Evolutionary conservation across 2,888 invertebrate species (phyloP), one percentile per base, ranked within the genome.

Genomic region (Drosophila atripex): DNA sequence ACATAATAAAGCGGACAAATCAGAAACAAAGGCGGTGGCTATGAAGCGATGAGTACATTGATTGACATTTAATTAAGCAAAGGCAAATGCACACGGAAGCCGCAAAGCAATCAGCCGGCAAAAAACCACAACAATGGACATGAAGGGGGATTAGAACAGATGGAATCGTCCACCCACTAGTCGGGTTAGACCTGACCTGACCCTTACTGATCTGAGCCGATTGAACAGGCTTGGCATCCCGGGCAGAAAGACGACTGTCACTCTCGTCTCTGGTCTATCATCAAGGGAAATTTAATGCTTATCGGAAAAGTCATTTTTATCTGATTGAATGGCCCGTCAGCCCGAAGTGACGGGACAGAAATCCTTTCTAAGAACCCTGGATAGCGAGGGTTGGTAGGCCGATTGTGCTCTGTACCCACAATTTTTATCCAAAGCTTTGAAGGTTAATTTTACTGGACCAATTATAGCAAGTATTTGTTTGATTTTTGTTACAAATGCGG

Each of bases 61-160:
- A 84, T 84, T 84, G 84, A 86, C 84, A 84, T 88, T 84, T 83
- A 88, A 84, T 84, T 86, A 84, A 84, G 85, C 84, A 85, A 78
- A 78, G 66, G 76, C 78, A 87, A 76, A 73, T 76, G 73, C 68
- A 82, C 73, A 76, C 85, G 82, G 82, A 82, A 82, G 82, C 82
- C 82, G 72, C 78, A 75, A 59, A 39, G 43, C 21, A 35, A 46
- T 56, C 59, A 53, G 45, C 54, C 46, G 60, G 23, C 65, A 61
- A 69, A 52, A 55, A 53, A 53, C 55, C 53, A 49, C 49, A 73
- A 51, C 38, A n/a, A 50, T 30, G 1, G 32, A 65, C 16, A 49
- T 32, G 18, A 14, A 3, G 9, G 16, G 35, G 43, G 23, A 16
- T 32, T 16, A 21, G 43, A 21, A 18, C 32, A 32, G 47, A 49